phyloP scores from a whole-genome alignment of 2,113 vertebrate genomes.

The Chrysochloris asiatica region DNA sequence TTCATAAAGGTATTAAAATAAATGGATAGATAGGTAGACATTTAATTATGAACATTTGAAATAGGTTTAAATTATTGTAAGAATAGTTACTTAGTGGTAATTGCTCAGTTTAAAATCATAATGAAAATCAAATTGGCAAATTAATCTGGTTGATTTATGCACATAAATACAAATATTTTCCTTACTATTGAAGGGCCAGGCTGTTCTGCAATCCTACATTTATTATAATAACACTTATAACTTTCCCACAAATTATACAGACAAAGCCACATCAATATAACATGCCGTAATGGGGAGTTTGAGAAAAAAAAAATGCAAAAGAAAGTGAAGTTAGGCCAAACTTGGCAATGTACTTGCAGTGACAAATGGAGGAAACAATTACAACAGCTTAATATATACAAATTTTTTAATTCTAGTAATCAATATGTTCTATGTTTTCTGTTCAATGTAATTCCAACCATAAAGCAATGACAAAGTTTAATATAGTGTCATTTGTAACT shows the following conservation, averaged over 20 bases:
- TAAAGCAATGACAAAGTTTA: not conserved
- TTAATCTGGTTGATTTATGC: not conserved
- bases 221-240: not conserved
- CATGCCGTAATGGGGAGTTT: not conserved
- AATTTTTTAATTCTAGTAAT: not conserved
- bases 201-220: not conserved
- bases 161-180: constrained; percentile 14
- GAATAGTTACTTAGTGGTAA: not conserved
- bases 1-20: not conserved
- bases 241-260: not conserved
- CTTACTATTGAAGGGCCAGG: not conserved
- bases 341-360: no score
- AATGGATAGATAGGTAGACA: not conserved
- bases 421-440: not conserved
- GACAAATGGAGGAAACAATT: no score
- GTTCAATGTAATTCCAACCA: not conserved
- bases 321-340: no score
- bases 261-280: not conserved
- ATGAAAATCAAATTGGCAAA: not conserved
- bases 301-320: not conserved
- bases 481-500: no score
- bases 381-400: not conserved
- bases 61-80: not conserved
- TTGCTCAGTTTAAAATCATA: not conserved
- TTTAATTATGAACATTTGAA: not conserved